Percentiles rank a stretch among this genome's conserved stretches.
These are phyloP conservation scores for Lycophotia porphyrea DNA, from an alignment of 2,888 invertebrate species.

Conservation along the genomic window DNA sequence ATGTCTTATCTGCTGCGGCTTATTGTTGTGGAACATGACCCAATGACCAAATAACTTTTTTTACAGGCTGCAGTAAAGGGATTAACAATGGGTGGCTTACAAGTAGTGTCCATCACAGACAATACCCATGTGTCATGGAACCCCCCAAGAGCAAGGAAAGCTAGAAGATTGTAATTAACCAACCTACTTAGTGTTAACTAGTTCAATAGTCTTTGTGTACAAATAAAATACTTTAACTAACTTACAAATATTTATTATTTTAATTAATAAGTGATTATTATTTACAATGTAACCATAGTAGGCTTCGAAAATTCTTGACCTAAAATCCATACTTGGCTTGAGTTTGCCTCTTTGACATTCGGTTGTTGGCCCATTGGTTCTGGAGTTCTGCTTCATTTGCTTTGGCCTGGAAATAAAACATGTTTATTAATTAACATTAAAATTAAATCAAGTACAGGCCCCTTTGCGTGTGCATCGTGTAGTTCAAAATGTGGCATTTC, in stretches of 20 bases:
- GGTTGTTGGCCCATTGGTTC: conserved; percentile 97
- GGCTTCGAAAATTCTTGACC: neutral
- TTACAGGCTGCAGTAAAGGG: conserved; percentile 97
- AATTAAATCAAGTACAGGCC: neutral
- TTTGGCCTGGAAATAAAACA: conserved; percentile 93
- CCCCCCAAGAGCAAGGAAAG: conserved; percentile 95
- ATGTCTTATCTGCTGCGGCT: neutral
- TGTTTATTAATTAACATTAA: neutral
- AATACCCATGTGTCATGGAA: conserved; percentile 95
- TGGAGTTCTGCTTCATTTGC: conserved; percentile 98
- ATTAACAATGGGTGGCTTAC: conserved; percentile 96
- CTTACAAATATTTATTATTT: conserved; percentile 47
- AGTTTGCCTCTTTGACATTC: conserved; percentile 96
- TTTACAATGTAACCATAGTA: conserved; percentile 27
- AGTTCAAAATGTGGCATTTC: neutral
- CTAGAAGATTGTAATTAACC: conserved; percentile 93
- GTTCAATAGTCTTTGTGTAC: conserved; percentile 54
- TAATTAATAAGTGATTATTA: conserved; percentile 39
- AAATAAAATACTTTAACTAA: conserved; percentile 58
- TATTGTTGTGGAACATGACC: neutral
- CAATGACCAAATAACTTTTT: conserved; percentile 28
- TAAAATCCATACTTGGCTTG: conserved; percentile 99
- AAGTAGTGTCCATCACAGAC: conserved; percentile 98
- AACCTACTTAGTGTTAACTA: conserved; percentile 58
- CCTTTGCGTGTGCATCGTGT: neutral